A percentile compares a stretch with the other conserved stretches of the same genome.
Conservation (phyloP, 1,140 invertebrate species). For the Anastrepha ludens region DNA sequence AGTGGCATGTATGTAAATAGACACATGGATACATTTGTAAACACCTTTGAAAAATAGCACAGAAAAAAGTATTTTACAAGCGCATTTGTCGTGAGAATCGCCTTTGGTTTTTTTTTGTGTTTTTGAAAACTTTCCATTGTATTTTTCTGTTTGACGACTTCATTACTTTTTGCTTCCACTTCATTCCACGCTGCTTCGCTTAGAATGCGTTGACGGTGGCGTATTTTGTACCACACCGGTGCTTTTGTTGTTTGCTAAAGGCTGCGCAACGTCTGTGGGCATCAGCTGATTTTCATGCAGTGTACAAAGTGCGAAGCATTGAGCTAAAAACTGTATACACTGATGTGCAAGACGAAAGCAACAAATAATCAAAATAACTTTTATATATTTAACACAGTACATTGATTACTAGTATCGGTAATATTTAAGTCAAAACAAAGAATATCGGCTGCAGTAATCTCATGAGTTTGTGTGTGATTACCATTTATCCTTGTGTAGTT, state of each 20-base stretch:
- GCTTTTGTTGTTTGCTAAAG: background rate
- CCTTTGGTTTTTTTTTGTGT: background rate
- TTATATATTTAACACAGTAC: too few relatives aligned
- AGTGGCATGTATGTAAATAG: background rate
- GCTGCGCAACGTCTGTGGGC: background rate
- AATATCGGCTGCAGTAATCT: too few relatives aligned
- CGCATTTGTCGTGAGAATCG: background rate
- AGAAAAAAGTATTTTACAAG: too few relatives aligned
- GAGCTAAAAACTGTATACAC: too few relatives aligned
- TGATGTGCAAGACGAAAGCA: too few relatives aligned
- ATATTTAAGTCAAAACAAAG: too few relatives aligned
- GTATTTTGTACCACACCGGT: background rate
- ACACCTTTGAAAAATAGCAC: too few relatives aligned
- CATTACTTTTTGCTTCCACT: background rate
- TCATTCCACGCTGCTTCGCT: background rate
- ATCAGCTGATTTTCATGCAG: slow-evolving; percentile 6
- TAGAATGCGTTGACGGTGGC: background rate
- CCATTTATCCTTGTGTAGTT: too few relatives aligned
- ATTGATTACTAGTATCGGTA: too few relatives aligned
- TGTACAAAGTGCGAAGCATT: background rate
- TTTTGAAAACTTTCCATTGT: slow-evolving; percentile 33
- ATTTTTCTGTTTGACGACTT: background rate
- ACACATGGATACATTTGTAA: background rate
- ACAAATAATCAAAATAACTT: too few relatives aligned
- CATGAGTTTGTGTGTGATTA: too few relatives aligned